phyloP scores from a whole-genome alignment of 92 coral and sea anemone species.

The Montipora capitata region DNA sequence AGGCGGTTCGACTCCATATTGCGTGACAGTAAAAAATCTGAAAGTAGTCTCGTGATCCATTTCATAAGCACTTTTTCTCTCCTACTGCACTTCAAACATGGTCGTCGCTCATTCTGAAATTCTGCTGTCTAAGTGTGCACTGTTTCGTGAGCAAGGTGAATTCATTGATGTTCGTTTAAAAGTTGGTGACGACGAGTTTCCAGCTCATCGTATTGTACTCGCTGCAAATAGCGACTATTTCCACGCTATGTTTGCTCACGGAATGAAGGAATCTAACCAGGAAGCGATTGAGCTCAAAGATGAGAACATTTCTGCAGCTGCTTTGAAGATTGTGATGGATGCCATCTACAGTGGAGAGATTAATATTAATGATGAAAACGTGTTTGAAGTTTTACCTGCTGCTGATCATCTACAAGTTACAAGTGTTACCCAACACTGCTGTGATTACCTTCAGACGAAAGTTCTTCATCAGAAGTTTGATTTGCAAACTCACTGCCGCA shows the following conservation, averaged over 20 bases:
- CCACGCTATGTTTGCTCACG: constrained; percentile 74
- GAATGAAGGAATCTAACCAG: constrained; percentile 43
- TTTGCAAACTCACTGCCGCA: constrained; percentile 4
- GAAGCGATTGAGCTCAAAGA: constrained; percentile 63
- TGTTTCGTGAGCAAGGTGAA: constrained; percentile 29
- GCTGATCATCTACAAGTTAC: constrained; percentile 61
- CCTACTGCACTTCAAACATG: no score
- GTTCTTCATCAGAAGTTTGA: constrained; percentile 13
- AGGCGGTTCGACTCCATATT: no score
- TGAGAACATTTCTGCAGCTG: constrained; percentile 41
- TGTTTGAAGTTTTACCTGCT: constrained; percentile 58
- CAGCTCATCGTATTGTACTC: constrained; percentile 77
- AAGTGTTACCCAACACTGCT: constrained; percentile 14
- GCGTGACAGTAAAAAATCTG: no score
- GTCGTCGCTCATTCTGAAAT: background rate
- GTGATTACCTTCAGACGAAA: constrained; percentile 17
- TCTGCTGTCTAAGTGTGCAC: constrained; percentile 23
- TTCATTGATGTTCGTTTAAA: constrained; percentile 80
- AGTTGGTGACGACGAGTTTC: constrained; percentile 70
- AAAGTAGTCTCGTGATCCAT: no score
- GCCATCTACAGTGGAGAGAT: constrained; percentile 80
- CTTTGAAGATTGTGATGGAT: constrained; percentile 70
- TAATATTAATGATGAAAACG: constrained; percentile 52
- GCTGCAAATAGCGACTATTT: constrained; percentile 84
- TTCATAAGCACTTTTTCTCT: no score